Percentiles rank a stretch among this genome's conserved stretches.
Evolutionary conservation across 2,888 invertebrate species (phyloP).

Genomic region (Ectemnius continuus): DNA sequence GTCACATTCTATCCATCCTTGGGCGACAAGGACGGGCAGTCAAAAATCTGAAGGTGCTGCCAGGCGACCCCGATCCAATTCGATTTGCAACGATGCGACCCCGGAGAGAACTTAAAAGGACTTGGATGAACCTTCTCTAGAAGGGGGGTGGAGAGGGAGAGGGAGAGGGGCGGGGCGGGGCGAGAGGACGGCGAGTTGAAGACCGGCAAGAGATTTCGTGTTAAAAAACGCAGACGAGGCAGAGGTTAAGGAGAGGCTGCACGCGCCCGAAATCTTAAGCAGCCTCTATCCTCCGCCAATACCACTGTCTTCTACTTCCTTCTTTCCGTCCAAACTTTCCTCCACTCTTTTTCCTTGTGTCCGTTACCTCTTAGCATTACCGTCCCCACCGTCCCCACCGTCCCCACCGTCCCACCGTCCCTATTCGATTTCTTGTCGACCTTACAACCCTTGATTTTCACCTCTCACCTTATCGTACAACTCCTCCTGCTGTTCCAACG

Average conservation of each 20-base stretch:
- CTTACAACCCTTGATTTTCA: neutral
- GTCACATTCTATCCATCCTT: no score
- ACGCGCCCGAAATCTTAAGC: constrained; percentile 74
- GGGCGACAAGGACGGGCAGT: constrained; percentile 54
- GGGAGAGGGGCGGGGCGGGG: no score
- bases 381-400: no score
- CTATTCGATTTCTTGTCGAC: neutral
- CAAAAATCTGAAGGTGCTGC: constrained; percentile 53
- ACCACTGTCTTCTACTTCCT: constrained; percentile 13
- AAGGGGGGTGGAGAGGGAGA: no score
- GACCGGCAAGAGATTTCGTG: constrained; percentile 61
- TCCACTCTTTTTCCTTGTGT: constrained; percentile 5
- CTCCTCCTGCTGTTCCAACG: neutral
- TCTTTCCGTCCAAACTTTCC: constrained; percentile 6
- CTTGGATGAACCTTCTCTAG: constrained; percentile 27
- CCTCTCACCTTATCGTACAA: constrained; percentile 14
- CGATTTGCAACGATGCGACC: constrained; percentile 66
- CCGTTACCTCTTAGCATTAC: neutral
- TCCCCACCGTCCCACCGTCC: neutral
- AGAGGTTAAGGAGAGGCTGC: constrained; percentile 70
- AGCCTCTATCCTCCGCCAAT: constrained; percentile 46
- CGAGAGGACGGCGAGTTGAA: constrained; percentile 22
- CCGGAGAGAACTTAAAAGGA: constrained; percentile 46
- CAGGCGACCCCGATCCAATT: constrained; percentile 55
- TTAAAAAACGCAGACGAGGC: constrained; percentile 76